phyloP scores from a whole-genome alignment of 2,113 vertebrate species.

The Gambusia affinis region DNA sequence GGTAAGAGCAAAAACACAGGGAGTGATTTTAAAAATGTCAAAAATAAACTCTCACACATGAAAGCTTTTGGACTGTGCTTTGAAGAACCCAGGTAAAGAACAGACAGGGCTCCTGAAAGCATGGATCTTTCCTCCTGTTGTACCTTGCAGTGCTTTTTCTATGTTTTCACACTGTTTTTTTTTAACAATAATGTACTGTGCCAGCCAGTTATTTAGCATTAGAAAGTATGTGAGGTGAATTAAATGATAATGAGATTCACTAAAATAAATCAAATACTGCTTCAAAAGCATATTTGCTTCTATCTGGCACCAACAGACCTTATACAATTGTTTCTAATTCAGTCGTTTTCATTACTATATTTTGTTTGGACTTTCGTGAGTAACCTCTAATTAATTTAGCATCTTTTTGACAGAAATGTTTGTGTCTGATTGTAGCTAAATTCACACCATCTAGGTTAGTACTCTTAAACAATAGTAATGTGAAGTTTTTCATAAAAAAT shows the following conservation, averaged over 20 bases:
- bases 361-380: too few relatives aligned
- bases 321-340: too few relatives aligned
- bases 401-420: too few relatives aligned
- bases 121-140: not conserved
- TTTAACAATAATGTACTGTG: not conserved
- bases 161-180: not conserved
- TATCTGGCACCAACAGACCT: not conserved
- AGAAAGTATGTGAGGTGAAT: not conserved
- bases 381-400: not conserved
- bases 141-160: not conserved
- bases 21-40: constrained; percentile 8
- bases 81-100: constrained; percentile 2
- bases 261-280: not conserved
- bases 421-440: too few relatives aligned
- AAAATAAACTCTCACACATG: not conserved
- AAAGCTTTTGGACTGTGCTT: constrained; percentile 7
- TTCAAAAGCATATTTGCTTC: not conserved
- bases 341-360: too few relatives aligned
- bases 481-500: not conserved
- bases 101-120: not conserved
- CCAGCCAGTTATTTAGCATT: not conserved
- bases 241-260: not conserved
- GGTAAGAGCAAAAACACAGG: constrained; percentile 18
- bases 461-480: not conserved
- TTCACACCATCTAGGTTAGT: not conserved